phyloP scores from a whole-genome alignment of 2,888 invertebrate genomes.

The Tholera decimalis region DNA sequence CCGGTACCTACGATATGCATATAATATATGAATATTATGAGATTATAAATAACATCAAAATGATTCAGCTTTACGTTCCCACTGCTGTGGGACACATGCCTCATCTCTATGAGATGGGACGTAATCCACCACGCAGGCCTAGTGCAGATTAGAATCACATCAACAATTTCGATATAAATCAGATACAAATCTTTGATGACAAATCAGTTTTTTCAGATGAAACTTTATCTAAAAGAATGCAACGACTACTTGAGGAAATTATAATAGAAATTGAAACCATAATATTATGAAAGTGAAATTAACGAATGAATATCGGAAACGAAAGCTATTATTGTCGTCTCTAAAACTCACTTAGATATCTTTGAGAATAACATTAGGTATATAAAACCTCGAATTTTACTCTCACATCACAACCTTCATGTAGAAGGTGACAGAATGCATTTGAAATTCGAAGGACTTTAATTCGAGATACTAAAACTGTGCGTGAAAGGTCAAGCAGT shows the following conservation, averaged over 20 bases:
- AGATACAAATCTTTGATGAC: conserved; percentile 28
- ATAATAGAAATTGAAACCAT: neutral
- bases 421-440: conserved; percentile 36
- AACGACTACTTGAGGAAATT: neutral
- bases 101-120: too few relatives aligned
- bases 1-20: conserved; percentile 7
- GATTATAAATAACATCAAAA: neutral
- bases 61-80: too few relatives aligned
- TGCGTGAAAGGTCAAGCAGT: too few relatives aligned
- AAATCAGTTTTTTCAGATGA: conserved; percentile 22
- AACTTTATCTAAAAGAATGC: neutral
- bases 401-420: conserved; percentile 40
- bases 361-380: conserved; percentile 1
- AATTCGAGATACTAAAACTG: too few relatives aligned
- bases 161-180: too few relatives aligned
- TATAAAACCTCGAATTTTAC: conserved; percentile 38
- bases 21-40: neutral
- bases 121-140: too few relatives aligned
- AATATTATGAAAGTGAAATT: neutral
- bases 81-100: too few relatives aligned
- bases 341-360: neutral
- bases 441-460: conserved; percentile 41
- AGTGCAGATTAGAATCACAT: too few relatives aligned
- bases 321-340: conserved; percentile 5
- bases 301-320: conserved; percentile 27